phyloP scores from a whole-genome alignment of 2,888 invertebrate species.

The Pristionchus fissidentatus region DNA sequence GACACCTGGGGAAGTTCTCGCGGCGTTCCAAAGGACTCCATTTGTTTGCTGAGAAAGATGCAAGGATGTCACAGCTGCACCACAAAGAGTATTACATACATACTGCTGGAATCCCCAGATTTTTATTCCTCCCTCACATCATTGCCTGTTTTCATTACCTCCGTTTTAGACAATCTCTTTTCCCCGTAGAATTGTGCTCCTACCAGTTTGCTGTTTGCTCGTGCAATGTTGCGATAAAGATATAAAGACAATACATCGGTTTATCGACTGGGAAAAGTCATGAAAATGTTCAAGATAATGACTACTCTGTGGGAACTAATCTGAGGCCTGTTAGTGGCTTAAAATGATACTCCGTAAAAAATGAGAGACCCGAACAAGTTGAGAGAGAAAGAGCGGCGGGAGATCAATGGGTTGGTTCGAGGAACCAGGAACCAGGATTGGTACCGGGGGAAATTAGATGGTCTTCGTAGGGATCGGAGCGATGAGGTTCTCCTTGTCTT shows the following conservation, averaged over 20 bases:
- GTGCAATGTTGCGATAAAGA: no score
- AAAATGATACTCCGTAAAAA: conserved; percentile 27
- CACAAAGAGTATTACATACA: no score
- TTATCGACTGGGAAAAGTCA: conserved; percentile 22
- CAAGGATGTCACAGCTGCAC: no score
- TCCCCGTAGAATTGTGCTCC: no score
- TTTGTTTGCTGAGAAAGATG: no score
- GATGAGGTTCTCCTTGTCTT: conserved; percentile 28
- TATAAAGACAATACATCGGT: conserved; percentile 18
- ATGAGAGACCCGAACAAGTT: not conserved
- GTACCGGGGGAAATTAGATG: not conserved
- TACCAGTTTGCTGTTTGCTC: no score
- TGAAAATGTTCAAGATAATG: not conserved
- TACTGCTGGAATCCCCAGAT: no score
- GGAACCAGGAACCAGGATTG: not conserved
- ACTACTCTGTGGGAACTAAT: conserved; percentile 4
- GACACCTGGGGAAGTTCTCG: no score
- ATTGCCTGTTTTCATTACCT: no score
- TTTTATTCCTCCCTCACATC: no score
- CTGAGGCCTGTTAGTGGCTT: not conserved
- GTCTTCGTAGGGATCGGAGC: not conserved
- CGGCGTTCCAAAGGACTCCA: no score
- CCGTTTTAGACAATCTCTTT: no score
- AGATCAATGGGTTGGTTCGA: not conserved
- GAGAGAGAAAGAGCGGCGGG: conserved; percentile 25